phyloP scores from a whole-genome alignment of 2,113 vertebrate genomes.

The Channa argus region DNA sequence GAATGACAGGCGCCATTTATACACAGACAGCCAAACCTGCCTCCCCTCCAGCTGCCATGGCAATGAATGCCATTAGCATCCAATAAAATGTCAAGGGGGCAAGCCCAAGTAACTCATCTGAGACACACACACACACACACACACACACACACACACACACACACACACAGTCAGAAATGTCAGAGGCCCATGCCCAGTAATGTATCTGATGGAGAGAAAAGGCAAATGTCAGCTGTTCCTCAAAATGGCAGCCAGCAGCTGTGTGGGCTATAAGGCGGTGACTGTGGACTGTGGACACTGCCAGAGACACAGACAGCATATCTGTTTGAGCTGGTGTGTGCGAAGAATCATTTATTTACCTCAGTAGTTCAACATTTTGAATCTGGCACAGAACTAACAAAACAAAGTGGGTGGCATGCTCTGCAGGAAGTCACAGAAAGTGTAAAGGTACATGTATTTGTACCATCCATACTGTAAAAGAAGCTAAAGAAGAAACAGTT shows the following conservation, averaged over 20 bases:
- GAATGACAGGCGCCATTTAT: conserved; percentile 74
- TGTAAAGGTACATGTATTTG: no score
- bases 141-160: conserved; percentile 33
- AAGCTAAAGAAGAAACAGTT: no score
- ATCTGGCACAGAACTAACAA: background rate
- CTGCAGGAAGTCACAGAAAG: background rate
- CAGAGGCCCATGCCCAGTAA: conserved; percentile 76
- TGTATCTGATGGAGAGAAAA: conserved; percentile 79
- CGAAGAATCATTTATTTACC: conserved; percentile 9
- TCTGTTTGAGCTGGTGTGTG: conserved; percentile 10
- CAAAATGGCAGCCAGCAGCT: conserved; percentile 79
- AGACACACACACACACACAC: conserved; percentile 37
- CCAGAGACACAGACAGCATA: conserved; percentile 36
- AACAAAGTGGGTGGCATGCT: background rate
- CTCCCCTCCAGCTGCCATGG: conserved; percentile 59
- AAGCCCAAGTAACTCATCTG: conserved; percentile 69
- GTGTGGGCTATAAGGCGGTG: conserved; percentile 47
- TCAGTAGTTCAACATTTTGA: conserved; percentile 13
- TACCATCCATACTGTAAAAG: no score
- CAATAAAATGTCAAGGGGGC: conserved; percentile 79
- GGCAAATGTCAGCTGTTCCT: conserved; percentile 81
- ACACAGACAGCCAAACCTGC: conserved; percentile 52
- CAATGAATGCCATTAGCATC: conserved; percentile 79
- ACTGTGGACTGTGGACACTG: conserved; percentile 40
- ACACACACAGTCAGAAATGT: conserved; percentile 73